Conservation (phyloP, 2,113 vertebrate genomes). For the Poicephalus meyeri region DNA sequence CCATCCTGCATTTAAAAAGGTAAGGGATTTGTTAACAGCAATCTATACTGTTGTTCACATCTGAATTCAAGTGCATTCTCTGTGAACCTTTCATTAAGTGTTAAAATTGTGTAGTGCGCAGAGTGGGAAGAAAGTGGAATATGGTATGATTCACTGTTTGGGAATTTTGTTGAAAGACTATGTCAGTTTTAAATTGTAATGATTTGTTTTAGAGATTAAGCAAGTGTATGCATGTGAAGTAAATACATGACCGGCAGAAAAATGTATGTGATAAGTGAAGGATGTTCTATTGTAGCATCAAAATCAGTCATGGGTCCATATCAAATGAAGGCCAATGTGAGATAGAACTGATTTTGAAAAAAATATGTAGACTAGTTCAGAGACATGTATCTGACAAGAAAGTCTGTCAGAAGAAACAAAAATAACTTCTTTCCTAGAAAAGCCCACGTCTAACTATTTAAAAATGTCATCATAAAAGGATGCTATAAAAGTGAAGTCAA, state of each 20-base stretch:
- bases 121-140: neutral
- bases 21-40: slow-evolving; percentile 35
- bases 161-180: neutral
- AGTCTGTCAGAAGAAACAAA: neutral
- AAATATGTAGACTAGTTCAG: neutral
- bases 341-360: neutral
- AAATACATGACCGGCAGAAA: neutral
- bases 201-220: neutral
- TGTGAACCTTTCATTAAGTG: neutral
- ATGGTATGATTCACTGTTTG: neutral
- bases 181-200: neutral
- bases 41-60: neutral
- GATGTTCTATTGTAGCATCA: neutral
- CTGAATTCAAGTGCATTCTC: neutral
- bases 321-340: neutral
- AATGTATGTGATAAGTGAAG: neutral
- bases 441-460: neutral
- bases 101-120: neutral
- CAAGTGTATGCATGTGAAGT: neutral
- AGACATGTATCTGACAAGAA: neutral
- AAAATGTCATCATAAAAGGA: neutral
- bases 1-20: slow-evolving; percentile 48
- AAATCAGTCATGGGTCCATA: neutral
- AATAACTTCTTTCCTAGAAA: neutral
- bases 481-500: neutral